These are phyloP conservation scores for Miniopterus natalensis DNA, from an alignment of 2,113 vertebrate genomes.

Conservation along the genomic window DNA sequence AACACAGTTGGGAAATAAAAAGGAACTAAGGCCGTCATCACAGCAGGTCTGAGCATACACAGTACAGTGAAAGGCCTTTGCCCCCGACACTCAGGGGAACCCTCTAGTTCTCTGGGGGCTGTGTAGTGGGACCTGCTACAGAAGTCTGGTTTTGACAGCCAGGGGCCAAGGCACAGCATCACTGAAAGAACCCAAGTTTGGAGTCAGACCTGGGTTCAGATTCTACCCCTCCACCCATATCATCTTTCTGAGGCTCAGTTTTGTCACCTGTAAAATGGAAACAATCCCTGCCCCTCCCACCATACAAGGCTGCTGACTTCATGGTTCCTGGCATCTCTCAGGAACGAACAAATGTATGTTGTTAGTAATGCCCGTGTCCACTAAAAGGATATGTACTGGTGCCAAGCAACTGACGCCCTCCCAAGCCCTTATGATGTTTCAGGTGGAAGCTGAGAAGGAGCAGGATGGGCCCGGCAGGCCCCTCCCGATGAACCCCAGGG, in stretches of 20 bases:
- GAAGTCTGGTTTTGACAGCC: background rate
- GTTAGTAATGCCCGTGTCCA: fast-evolving
- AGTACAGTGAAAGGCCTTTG: no score
- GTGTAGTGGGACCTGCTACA: fast-evolving
- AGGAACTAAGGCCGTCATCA: background rate
- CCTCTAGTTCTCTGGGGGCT: background rate
- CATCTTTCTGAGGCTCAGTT: background rate
- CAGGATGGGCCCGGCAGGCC: background rate
- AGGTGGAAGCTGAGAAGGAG: background rate
- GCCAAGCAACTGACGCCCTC: background rate
- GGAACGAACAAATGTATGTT: fast-evolving
- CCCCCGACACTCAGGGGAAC: background rate
- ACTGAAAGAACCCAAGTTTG: background rate
- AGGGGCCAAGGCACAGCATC: background rate
- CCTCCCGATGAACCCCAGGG: no score
- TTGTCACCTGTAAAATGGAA: background rate
- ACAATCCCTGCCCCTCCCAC: fast-evolving
- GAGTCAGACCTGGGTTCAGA: background rate
- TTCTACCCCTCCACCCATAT: fast-evolving
- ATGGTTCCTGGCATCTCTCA: fast-evolving
- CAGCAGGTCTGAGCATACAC: background rate
- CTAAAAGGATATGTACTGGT: background rate
- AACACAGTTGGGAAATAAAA: background rate
- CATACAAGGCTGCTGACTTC: no score
- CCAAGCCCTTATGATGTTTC: background rate